Conservation (phyloP, 2,797 vertebrate genomes). For the Neopelma chrysocephalum region DNA sequence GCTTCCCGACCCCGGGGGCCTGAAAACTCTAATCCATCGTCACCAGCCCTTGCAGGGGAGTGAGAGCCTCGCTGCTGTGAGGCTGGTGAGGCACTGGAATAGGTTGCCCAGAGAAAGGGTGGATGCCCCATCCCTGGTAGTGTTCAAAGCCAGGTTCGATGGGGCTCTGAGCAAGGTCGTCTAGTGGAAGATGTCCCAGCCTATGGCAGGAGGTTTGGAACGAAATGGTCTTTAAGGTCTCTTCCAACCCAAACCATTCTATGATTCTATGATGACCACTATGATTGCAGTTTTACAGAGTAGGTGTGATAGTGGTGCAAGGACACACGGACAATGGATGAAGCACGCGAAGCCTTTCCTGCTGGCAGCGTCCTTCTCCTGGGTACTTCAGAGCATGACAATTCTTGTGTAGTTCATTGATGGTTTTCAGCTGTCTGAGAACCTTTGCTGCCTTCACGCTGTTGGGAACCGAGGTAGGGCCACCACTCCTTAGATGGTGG, state of each 20-base stretch:
- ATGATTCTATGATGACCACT: background rate
- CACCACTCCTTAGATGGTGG: accelerated
- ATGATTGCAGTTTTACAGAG: accelerated
- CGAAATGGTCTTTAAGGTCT: background rate
- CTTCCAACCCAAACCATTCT: background rate
- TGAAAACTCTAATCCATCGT: accelerated
- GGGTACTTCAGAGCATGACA: accelerated
- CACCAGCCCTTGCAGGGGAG: accelerated
- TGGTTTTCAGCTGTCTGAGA: background rate
- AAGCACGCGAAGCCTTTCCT: background rate
- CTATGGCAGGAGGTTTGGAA: background rate
- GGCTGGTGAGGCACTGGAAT: background rate
- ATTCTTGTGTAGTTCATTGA: accelerated
- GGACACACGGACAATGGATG: background rate
- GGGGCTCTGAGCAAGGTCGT: background rate
- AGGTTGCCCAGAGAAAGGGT: background rate
- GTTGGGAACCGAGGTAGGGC: background rate
- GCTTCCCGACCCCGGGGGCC: accelerated
- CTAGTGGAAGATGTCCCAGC: background rate
- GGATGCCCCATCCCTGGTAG: background rate
- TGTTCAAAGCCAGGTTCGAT: background rate
- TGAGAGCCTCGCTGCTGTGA: too few species aligned
- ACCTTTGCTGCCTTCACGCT: accelerated
- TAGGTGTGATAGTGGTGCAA: background rate
- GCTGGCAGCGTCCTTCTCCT: background rate